Conservation (phyloP, 2,797 vertebrate genomes). For the Hemitrygon akajei region DNA sequence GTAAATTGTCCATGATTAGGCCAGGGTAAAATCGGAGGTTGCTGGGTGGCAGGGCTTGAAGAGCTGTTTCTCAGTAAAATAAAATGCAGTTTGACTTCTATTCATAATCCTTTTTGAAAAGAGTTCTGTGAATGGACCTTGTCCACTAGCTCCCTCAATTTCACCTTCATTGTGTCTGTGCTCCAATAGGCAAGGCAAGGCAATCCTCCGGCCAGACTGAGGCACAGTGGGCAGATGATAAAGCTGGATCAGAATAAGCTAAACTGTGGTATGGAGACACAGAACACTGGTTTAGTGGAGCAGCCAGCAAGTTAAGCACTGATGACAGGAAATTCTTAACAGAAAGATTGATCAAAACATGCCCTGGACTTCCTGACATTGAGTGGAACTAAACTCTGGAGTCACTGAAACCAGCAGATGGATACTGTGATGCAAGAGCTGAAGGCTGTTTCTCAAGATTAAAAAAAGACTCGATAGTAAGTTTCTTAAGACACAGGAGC, state of each 20-base stretch:
- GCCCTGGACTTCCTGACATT: not conserved
- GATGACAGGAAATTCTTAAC: constrained; percentile 29
- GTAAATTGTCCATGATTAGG: too few relatives aligned
- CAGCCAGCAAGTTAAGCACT: not conserved
- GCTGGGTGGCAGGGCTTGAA: too few relatives aligned
- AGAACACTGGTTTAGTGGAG: not conserved
- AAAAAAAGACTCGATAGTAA: not conserved
- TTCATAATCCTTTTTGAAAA: not conserved
- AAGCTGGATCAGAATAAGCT: not conserved
- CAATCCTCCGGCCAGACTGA: not conserved
- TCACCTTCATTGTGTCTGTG: too few relatives aligned
- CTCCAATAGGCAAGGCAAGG: not conserved
- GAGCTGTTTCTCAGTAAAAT: too few relatives aligned
- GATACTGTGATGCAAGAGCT: not conserved
- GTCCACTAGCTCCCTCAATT: not conserved
- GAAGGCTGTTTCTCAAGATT: not conserved
- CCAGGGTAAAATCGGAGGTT: too few relatives aligned
- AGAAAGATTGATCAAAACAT: constrained; percentile 26
- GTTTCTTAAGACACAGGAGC: not conserved
- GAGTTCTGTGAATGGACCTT: not conserved
- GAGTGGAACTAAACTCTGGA: constrained; percentile 8
- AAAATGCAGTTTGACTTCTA: not conserved
- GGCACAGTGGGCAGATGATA: not conserved
- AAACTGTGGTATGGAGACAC: not conserved
- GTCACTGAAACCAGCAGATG: constrained; percentile 7